phyloP scores from a whole-genome alignment of 2,797 vertebrate species.

The Anas flavirostris region DNA sequence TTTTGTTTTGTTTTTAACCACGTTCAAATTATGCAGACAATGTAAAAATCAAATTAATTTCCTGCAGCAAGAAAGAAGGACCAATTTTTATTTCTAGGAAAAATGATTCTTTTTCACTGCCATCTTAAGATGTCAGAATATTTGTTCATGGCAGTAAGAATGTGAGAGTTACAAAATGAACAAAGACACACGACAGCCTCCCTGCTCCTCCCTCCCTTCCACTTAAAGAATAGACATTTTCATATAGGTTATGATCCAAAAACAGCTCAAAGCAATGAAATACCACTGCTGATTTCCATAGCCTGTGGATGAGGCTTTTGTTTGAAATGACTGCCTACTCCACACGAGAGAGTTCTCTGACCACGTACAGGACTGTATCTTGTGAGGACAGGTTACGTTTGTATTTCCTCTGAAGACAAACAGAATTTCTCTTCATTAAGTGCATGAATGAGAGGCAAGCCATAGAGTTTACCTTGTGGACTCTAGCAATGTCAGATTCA shows the following conservation, averaged over 20 bases:
- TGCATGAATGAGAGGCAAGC: not conserved
- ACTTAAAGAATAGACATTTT: not conserved
- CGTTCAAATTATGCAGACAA: not conserved
- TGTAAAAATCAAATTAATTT: slow-evolving; percentile 2
- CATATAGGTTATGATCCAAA: not conserved
- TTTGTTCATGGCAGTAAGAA: not conserved
- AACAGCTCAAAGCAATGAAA: not conserved
- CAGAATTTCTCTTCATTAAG: not conserved
- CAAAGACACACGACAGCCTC: not conserved
- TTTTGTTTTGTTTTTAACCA: not conserved
- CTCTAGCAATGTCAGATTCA: not conserved
- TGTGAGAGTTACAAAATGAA: not conserved
- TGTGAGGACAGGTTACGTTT: not conserved
- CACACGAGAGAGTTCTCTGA: not conserved
- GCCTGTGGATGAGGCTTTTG: not conserved
- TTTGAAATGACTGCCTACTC: not conserved
- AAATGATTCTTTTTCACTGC: not conserved
- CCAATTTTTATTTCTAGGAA: not conserved
- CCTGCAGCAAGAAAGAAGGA: not conserved
- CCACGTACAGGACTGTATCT: not conserved
- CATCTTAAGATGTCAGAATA: not conserved
- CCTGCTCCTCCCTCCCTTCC: not conserved
- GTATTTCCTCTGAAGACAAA: not conserved
- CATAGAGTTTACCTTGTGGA: not conserved
- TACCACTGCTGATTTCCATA: not conserved